Evolutionary conservation across 2,113 vertebrate species (phyloP).

Genomic region (Oceanites oceanicus): DNA sequence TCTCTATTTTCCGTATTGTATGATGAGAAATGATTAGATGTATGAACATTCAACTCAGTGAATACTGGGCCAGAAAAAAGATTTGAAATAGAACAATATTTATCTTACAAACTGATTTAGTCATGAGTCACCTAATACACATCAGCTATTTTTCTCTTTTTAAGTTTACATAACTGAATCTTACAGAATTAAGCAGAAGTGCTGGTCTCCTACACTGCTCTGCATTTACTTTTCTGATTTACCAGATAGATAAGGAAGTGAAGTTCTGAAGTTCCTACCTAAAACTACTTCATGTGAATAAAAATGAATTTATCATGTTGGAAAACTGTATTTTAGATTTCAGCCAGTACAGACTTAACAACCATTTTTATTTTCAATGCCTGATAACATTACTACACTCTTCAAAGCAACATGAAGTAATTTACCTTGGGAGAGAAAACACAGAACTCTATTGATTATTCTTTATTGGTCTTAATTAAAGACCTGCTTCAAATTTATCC

Average conservation of each 20-base stretch:
- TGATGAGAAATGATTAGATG: not conserved
- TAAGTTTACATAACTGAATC: not conserved
- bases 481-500: not conserved
- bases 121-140: not conserved
- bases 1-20: not conserved
- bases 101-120: not conserved
- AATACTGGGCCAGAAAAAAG: not conserved
- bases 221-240: not conserved
- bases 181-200: not conserved
- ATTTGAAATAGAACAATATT: not conserved
- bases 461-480: not conserved
- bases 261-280: not conserved
- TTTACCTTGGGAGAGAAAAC: not conserved
- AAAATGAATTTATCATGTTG: not conserved
- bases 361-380: not conserved
- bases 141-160: not conserved
- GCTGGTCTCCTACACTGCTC: not conserved
- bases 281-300: not conserved
- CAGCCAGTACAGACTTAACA: not conserved
- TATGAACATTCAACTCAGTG: not conserved
- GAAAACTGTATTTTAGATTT: not conserved
- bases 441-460: not conserved
- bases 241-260: not conserved
- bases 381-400: not conserved
- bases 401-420: not conserved